These are phyloP conservation scores for Oscheius sp. DNA, from an alignment of 2,888 invertebrate genomes.

Conservation along the genomic window DNA sequence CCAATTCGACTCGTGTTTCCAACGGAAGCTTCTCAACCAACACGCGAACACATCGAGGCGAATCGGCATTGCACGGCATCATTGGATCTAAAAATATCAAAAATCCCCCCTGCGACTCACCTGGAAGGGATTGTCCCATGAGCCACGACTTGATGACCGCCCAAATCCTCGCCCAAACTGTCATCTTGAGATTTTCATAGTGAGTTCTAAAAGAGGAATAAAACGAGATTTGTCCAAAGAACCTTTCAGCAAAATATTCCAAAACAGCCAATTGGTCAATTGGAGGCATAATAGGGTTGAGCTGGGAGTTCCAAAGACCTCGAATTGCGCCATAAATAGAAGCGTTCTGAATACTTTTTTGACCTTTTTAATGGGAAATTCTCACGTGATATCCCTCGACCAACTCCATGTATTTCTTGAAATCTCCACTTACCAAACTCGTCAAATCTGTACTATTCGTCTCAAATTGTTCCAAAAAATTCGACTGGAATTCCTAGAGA, in stretches of 20 bases:
- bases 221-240: neutral
- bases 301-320: slow-evolving; percentile 44
- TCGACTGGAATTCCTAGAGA: slow-evolving; percentile 8
- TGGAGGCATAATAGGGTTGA: slow-evolving; percentile 43
- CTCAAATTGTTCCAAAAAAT: slow-evolving; percentile 26
- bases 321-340: slow-evolving; percentile 50
- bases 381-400: slow-evolving; percentile 49
- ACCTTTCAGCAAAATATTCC: slow-evolving; percentile 50
- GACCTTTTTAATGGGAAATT: too few species aligned
- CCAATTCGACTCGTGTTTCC: slow-evolving; percentile 46
- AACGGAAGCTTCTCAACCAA: slow-evolving; percentile 45
- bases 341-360: slow-evolving; percentile 40
- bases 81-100: neutral
- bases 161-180: slow-evolving; percentile 40
- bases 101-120: neutral
- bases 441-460: slow-evolving; percentile 27
- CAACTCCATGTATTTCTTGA: slow-evolving; percentile 35
- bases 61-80: slow-evolving; percentile 41
- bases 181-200: slow-evolving; percentile 40
- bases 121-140: slow-evolving; percentile 19
- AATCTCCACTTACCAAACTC: neutral
- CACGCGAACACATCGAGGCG: slow-evolving; percentile 43
- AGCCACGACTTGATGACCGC: slow-evolving; percentile 26
- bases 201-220: slow-evolving; percentile 33
- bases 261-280: slow-evolving; percentile 52